Base-by-base conservation (phyloP, 2,113 vertebrate genomes). In the Cricetomys ansorgei region DNA sequence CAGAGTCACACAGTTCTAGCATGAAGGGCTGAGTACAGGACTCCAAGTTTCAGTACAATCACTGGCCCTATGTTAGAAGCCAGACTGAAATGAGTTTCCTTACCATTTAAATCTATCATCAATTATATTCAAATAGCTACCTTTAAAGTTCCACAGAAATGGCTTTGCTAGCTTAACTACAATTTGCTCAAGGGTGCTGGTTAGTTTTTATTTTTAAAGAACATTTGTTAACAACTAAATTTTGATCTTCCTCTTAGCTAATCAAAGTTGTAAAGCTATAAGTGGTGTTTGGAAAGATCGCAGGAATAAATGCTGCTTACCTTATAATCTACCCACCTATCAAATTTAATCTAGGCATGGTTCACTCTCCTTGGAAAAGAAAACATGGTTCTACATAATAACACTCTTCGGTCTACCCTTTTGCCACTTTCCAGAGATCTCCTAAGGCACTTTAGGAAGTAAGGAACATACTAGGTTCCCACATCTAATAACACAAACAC, bases 221-320 rank as follows among this genome's bases (percentile, higher is more conserved):
- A 96, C 88, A 92, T 40, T 88, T 21, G 12, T 50, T n/a, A 95
- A 88, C 92, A 91, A 84, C 85, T 83, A 57, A 83, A 96, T 69
- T 80, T 29, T 91, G 65, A 76, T 1, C 23, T 90, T 83, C 5
- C 7, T 43, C 0, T 29, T 89, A 91, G 37, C 25, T 81, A 55
- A 92, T 48, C 31, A 57, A 94, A 93, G 55, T 90, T 73, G 11
- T 70, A 92, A 89, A 91, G 62, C 50, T 93, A 72, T 81, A 79
- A 88, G 75, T 86, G 55, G 86, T 83, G 73, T 67, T 94, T 91
- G 69, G 80, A 92, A 92, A 79, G 62, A 43, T 67, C 73, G 89
- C 70, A 81, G 80, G 84, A 94, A 45, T 64, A 93, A 80, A 67
- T n/a, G 72, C 84, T 96, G 94, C 91, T 92, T 85, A 64, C 37